Evolutionary conservation across 2,888 invertebrate species (phyloP).

Genomic region (Zaprionus obscuricornis): DNA sequence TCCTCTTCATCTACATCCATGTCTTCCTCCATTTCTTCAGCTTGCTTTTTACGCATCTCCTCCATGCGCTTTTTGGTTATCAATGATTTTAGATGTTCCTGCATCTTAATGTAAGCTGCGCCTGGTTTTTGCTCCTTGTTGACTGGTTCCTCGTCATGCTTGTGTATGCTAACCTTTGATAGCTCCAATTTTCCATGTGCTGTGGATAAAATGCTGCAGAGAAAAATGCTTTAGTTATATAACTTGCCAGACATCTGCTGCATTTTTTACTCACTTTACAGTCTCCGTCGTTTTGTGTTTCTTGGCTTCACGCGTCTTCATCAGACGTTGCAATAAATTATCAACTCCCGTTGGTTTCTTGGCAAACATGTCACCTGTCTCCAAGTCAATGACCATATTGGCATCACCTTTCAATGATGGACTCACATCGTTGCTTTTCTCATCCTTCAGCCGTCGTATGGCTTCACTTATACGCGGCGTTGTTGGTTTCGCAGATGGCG

Average conservation of each 20-base stretch:
- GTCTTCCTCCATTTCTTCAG: slow-evolving; percentile 83
- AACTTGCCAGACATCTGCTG: not conserved
- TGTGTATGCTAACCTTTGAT: slow-evolving; percentile 73
- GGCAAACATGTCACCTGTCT: slow-evolving; percentile 83
- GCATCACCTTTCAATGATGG: slow-evolving; percentile 85
- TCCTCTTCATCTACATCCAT: no score
- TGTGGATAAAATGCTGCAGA: slow-evolving; percentile 83
- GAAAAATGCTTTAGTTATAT: not conserved
- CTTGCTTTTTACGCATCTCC: slow-evolving; percentile 86
- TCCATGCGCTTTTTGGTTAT: slow-evolving; percentile 89
- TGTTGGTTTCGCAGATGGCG: slow-evolving; percentile 48
- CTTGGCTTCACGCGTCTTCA: slow-evolving; percentile 87
- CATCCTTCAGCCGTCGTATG: slow-evolving; percentile 60
- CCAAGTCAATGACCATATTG: slow-evolving; percentile 86
- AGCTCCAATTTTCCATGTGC: slow-evolving; percentile 84
- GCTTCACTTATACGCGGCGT: slow-evolving; percentile 62
- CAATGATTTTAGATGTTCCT: slow-evolving; percentile 88
- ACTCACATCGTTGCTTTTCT: slow-evolving; percentile 65
- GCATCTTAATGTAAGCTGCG: slow-evolving; percentile 88
- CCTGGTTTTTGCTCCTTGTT: slow-evolving; percentile 86
- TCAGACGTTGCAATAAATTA: slow-evolving; percentile 88
- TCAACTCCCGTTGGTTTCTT: slow-evolving; percentile 86
- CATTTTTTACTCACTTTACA: slow-evolving; percentile 73
- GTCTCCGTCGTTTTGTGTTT: slow-evolving; percentile 85
- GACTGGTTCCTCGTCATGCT: slow-evolving; percentile 69